A percentile compares a stretch with the other conserved stretches of the same genome.
Evolutionary conservation across 1,140 invertebrate species (phyloP).

Genomic region (Drosophila tani): DNA sequence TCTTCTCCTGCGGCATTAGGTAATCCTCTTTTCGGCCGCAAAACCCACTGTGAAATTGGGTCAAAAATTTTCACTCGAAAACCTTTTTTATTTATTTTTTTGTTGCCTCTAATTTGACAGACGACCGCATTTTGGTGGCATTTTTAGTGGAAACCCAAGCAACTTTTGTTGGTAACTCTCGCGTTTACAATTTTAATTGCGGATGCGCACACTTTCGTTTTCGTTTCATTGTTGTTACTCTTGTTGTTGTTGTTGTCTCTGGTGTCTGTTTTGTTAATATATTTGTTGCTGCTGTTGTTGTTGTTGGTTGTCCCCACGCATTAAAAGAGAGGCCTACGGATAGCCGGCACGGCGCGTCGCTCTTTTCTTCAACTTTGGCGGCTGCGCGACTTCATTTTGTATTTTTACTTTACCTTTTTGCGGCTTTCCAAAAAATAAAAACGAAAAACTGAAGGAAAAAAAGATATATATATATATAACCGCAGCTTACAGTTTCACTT

Average conservation of each 20-base stretch:
- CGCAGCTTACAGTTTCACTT: constrained; percentile 79
- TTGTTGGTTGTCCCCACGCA: constrained; percentile 39
- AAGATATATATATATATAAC: constrained; percentile 29
- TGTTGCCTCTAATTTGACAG: constrained; percentile 71
- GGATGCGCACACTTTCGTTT: constrained; percentile 82
- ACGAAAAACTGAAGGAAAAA: constrained; percentile 32
- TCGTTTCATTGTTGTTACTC: constrained; percentile 55
- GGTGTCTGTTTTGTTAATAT: constrained; percentile 20
- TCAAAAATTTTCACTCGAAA: constrained; percentile 61
- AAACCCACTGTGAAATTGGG: constrained; percentile 44
- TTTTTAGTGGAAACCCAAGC: constrained; percentile 57
- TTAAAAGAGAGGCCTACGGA: constrained; percentile 59
- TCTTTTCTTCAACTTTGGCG: constrained; percentile 33
- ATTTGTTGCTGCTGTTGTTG: constrained; percentile 12
- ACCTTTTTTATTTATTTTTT: constrained; percentile 3
- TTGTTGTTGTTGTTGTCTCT: constrained; percentile 19
- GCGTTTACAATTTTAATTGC: constrained; percentile 77
- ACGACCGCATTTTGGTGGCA: constrained; percentile 67
- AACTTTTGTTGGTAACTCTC: constrained; percentile 52
- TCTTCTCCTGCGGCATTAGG: constrained; percentile 31
- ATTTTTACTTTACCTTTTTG: constrained; percentile 46
- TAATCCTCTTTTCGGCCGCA: constrained; percentile 30
- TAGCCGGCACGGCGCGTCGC: constrained; percentile 16
- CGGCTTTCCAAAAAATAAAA: constrained; percentile 70
- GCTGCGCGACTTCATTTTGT: constrained; percentile 42